Evolutionary conservation across 35 echinoderm and acorn worm genomes (phyloP).

Genomic region (Lytechinus pictus): DNA sequence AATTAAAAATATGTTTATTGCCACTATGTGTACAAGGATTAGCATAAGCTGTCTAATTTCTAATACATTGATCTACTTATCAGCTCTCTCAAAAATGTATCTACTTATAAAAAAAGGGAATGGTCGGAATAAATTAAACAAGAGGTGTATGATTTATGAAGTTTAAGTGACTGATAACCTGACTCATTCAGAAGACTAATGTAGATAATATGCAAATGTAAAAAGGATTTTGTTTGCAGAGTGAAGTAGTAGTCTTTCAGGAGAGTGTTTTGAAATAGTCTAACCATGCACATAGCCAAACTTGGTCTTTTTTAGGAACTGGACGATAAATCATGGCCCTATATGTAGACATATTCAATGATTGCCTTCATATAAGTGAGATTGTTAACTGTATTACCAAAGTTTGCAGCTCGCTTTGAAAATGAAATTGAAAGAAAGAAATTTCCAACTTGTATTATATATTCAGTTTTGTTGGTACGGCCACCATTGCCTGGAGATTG

Average conservation of each 20-base stretch:
- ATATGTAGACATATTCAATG: background rate
- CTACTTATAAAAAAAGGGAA: background rate
- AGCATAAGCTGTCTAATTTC: background rate
- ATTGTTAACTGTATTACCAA: background rate
- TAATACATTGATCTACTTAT: background rate
- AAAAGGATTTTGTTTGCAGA: slow-evolving; percentile 34
- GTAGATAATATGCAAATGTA: slow-evolving; percentile 24
- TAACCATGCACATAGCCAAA: background rate
- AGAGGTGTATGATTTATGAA: background rate
- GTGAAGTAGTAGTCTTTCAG: slow-evolving; percentile 40
- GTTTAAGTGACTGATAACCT: background rate
- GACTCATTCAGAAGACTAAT: background rate
- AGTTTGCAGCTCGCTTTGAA: background rate
- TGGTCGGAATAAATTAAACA: background rate
- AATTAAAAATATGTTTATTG: background rate
- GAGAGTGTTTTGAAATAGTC: slow-evolving; percentile 10
- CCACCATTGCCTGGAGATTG: background rate
- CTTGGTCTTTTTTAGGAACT: background rate
- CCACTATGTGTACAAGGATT: background rate
- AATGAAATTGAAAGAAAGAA: background rate
- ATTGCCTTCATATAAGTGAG: background rate
- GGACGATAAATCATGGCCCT: background rate
- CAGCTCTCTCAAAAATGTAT: background rate
- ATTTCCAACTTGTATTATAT: background rate
- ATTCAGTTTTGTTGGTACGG: background rate